phyloP scores from a whole-genome alignment of 37 sponge, comb jelly and placozoan species.

The Beroe ovata region DNA sequence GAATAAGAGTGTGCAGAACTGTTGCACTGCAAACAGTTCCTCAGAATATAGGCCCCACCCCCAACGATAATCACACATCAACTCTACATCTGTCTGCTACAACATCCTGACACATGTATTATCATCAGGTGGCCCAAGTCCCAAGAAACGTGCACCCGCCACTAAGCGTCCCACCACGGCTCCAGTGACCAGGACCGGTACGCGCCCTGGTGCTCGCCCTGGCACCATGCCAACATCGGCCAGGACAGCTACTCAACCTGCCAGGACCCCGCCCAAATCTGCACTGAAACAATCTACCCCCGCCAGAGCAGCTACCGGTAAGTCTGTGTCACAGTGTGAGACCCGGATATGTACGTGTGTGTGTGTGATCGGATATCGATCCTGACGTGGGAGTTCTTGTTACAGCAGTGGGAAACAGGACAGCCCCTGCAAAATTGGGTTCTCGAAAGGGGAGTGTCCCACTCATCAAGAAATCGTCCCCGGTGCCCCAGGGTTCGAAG shows the following conservation, averaged over 20 bases:
- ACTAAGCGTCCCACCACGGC: not conserved
- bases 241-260: not conserved
- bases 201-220: not conserved
- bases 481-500: not conserved
- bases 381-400: not conserved
- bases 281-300: not conserved
- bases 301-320: not conserved
- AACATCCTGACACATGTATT: no score
- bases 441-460: not conserved
- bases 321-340: not conserved
- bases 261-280: not conserved
- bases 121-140: not conserved
- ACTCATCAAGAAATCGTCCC: not conserved
- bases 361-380: no score
- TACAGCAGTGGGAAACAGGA: not conserved
- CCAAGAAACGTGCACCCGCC: not conserved
- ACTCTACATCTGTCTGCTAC: no score
- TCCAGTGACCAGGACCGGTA: not conserved
- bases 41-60: no score
- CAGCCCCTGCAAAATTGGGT: not conserved
- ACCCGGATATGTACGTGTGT: no score
- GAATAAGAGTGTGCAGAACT: no score
- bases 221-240: not conserved
- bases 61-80: no score
- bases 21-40: no score